Percentiles rank a stretch among this genome's conserved stretches.
Evolutionary conservation across 2,888 invertebrate species (phyloP).

Genomic region (Muschampia plurimacula): DNA sequence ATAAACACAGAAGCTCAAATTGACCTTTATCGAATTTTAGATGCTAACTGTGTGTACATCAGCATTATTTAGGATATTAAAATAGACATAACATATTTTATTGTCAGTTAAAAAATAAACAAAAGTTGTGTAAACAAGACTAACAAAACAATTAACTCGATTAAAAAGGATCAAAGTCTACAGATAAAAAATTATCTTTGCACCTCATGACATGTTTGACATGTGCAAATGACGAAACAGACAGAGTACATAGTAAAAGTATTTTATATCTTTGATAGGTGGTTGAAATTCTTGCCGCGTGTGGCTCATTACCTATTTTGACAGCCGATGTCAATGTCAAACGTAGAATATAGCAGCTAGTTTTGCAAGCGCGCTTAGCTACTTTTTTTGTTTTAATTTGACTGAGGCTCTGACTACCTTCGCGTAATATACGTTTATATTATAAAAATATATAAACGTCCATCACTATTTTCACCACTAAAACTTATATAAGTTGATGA

Average conservation of each 20-base stretch:
- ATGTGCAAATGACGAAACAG: constrained; percentile 5
- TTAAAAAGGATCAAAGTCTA: constrained; percentile 6
- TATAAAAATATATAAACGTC: too few species aligned
- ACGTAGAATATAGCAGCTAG: constrained; percentile 42
- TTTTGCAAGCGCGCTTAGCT: constrained; percentile 35
- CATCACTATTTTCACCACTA: too few species aligned
- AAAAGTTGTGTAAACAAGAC: background rate
- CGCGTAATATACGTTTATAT: too few species aligned
- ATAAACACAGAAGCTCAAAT: too few species aligned
- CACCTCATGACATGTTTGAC: background rate
- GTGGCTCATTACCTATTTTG: constrained; percentile 66
- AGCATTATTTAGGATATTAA: too few species aligned
- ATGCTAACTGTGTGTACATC: too few species aligned
- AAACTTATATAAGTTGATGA: too few species aligned
- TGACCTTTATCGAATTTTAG: too few species aligned
- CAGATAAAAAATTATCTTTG: background rate
- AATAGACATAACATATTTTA: too few species aligned
- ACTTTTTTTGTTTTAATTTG: background rate
- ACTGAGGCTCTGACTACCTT: background rate
- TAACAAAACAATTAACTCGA: background rate
- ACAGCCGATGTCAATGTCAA: constrained; percentile 72
- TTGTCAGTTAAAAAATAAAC: background rate
- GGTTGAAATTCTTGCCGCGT: constrained; percentile 52
- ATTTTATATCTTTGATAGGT: background rate
- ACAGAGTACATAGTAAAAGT: background rate